Conservation (phyloP, 2,888 invertebrate genomes). For the Ectropis crepuscularia region DNA sequence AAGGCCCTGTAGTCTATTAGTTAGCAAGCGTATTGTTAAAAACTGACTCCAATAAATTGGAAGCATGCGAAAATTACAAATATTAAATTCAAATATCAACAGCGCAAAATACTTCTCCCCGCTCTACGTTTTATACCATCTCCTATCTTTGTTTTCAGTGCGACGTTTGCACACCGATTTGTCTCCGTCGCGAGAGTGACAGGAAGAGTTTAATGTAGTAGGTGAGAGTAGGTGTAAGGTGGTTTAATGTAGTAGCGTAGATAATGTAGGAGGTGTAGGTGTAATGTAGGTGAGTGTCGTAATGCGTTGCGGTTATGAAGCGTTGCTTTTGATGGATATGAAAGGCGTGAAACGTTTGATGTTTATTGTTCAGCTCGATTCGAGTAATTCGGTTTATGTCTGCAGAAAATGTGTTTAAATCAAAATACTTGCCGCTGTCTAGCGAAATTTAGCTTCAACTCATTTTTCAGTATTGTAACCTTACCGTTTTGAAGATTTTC, state of each 20-base stretch:
- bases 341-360: constrained; percentile 7
- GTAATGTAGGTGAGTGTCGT: constrained; percentile 15
- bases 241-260: constrained; percentile 7
- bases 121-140: not conserved
- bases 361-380: constrained; percentile 1
- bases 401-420: not conserved
- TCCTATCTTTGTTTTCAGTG: not conserved
- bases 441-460: not conserved
- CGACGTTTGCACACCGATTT: constrained; percentile 48
- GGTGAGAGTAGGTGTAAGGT: constrained; percentile 12
- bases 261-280: constrained; percentile 6
- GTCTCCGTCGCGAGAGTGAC: constrained; percentile 40
- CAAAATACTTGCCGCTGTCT: not conserved
- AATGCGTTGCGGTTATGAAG: constrained; percentile 16
- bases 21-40: too few species aligned
- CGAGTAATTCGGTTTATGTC: not conserved
- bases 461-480: too few species aligned
- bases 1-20: too few species aligned
- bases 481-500: too few species aligned
- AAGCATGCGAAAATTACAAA: too few species aligned
- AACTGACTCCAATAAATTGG: too few species aligned
- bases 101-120: not conserved
- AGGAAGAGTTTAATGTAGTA: constrained; percentile 41
- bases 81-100: too few species aligned
- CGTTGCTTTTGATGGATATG: constrained; percentile 16